Conservation (phyloP, 2,888 invertebrate species). For the Drosophila pullipes region DNA sequence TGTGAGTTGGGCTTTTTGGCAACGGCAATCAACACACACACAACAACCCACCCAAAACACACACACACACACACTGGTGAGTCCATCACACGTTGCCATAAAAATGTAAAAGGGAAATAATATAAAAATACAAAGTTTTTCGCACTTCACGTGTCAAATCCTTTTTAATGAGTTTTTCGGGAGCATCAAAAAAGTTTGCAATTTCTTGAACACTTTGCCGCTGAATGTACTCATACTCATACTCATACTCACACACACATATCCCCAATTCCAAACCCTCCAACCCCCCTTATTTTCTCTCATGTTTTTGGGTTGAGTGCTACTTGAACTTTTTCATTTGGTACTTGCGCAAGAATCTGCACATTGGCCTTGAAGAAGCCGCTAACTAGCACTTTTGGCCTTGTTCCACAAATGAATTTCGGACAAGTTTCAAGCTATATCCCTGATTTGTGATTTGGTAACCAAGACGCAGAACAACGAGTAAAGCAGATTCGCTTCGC, state of each 20-base stretch:
- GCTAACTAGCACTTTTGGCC: slow-evolving; percentile 10
- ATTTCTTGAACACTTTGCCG: slow-evolving; percentile 71
- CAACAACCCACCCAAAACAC: slow-evolving; percentile 34
- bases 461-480: not conserved
- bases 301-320: slow-evolving; percentile 21
- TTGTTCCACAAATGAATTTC: slow-evolving; percentile 28
- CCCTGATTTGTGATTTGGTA: not conserved
- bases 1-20: slow-evolving; percentile 63
- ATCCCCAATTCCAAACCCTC: not conserved
- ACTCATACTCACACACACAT: not conserved
- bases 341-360: slow-evolving; percentile 34
- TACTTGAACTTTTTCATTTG: slow-evolving; percentile 59
- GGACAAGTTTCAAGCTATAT: not conserved
- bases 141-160: slow-evolving; percentile 83
- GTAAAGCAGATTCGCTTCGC: not conserved
- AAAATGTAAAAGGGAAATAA: slow-evolving; percentile 81
- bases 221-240: slow-evolving; percentile 21
- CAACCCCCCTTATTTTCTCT: not conserved
- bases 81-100: slow-evolving; percentile 76
- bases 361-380: slow-evolving; percentile 38
- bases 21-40: slow-evolving; percentile 73
- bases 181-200: slow-evolving; percentile 82
- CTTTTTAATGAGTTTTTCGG: slow-evolving; percentile 83
- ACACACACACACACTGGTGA: slow-evolving; percentile 24
- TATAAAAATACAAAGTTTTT: slow-evolving; percentile 81